These are phyloP conservation scores for Athene noctua DNA, from an alignment of 2,113 vertebrate species.

Conservation along the genomic window DNA sequence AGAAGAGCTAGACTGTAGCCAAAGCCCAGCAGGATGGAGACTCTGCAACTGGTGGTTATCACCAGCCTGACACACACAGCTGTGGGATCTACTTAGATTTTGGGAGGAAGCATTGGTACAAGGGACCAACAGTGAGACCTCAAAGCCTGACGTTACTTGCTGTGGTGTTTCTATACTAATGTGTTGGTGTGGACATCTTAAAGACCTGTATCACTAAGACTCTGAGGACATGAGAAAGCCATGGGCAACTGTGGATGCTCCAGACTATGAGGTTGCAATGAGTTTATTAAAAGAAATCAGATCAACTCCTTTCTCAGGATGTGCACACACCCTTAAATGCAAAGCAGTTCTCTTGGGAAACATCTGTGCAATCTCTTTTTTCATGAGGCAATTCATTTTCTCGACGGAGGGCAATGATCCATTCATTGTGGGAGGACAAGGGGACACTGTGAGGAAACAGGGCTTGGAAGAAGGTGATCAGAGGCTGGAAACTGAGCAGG, in stretches of 20 bases:
- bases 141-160: background rate
- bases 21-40: background rate
- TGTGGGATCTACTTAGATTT: background rate
- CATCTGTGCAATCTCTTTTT: background rate
- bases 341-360: background rate
- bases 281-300: background rate
- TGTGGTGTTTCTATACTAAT: background rate
- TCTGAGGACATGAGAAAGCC: background rate
- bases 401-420: background rate
- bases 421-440: background rate
- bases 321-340: background rate
- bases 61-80: background rate
- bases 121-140: background rate
- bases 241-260: background rate
- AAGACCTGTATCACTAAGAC: background rate
- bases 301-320: background rate
- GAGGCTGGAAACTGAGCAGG: background rate
- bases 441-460: background rate
- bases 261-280: background rate
- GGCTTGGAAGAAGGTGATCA: slow-evolving; percentile 36
- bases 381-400: background rate
- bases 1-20: background rate
- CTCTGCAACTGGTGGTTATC: background rate
- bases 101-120: background rate
- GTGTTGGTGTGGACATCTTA: background rate